These are phyloP conservation scores for Tenebrosternarchus preto DNA, from an alignment of 2,113 vertebrate species.

Conservation along the genomic window DNA sequence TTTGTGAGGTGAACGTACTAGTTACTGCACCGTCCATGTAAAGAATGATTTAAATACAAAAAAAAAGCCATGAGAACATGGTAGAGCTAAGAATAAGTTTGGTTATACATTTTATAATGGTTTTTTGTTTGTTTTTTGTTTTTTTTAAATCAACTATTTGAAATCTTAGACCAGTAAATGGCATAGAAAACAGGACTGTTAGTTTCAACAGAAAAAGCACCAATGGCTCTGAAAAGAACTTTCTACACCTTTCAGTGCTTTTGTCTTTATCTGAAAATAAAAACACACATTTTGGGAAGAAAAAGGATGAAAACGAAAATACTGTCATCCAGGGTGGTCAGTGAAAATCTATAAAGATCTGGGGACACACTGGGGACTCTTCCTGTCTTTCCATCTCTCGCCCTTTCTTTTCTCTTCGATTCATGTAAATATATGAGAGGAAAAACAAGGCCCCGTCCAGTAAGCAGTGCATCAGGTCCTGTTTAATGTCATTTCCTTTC, in stretches of 20 bases:
- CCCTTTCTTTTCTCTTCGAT: background rate
- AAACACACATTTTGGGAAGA: conserved; percentile 58
- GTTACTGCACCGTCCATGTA: conserved; percentile 18
- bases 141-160: conserved; percentile 56
- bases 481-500: conserved; percentile 16
- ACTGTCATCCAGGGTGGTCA: conserved; percentile 56
- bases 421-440: conserved; percentile 14
- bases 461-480: conserved; percentile 54
- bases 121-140: conserved; percentile 49
- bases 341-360: conserved; percentile 61
- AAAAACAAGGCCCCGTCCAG: conserved; percentile 43
- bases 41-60: conserved; percentile 42
- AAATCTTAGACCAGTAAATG: conserved; percentile 66
- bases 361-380: conserved; percentile 34
- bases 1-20: conserved; percentile 12
- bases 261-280: conserved; percentile 58
- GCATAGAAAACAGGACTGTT: conserved; percentile 50
- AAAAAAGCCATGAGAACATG: conserved; percentile 42
- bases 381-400: conserved; percentile 52
- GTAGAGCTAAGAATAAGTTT: conserved; percentile 55
- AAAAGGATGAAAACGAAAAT: conserved; percentile 61
- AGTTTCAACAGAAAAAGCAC: conserved; percentile 49
- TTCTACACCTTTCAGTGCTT: conserved; percentile 49
- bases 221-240: conserved; percentile 51
- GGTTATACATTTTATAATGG: conserved; percentile 57